Evolutionary conservation across 2,888 invertebrate species (phyloP).

Genomic region (Scelioninae gen. 2): DNA sequence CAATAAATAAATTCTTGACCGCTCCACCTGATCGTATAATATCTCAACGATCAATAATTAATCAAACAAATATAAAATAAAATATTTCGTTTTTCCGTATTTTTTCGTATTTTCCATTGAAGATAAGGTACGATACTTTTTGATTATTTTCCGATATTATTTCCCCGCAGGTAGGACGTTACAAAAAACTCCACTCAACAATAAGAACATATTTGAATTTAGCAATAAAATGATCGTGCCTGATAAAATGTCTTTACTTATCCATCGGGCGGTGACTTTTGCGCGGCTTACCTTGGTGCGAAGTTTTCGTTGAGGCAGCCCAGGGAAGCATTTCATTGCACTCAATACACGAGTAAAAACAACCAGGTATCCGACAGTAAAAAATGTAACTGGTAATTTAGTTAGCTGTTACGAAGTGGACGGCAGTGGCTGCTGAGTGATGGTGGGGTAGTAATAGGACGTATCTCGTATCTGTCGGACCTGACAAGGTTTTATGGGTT

Average conservation of each 20-base stretch:
- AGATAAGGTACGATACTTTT: too few relatives aligned
- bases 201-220: background rate
- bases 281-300: constrained; percentile 52
- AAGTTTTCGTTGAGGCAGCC: constrained; percentile 59
- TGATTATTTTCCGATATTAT: too few relatives aligned
- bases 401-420: constrained; percentile 73
- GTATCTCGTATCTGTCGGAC: constrained; percentile 74
- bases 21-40: too few relatives aligned
- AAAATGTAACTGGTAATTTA: constrained; percentile 75
- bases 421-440: constrained; percentile 65
- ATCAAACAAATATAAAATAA: too few relatives aligned
- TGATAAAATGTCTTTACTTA: constrained; percentile 48
- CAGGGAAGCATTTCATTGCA: constrained; percentile 71
- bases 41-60: too few relatives aligned
- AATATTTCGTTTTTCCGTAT: too few relatives aligned
- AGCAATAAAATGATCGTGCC: constrained; percentile 12
- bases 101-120: too few relatives aligned
- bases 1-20: too few relatives aligned
- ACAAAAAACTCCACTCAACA: background rate
- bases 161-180: too few relatives aligned
- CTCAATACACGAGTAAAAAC: constrained; percentile 72
- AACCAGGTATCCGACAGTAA: constrained; percentile 73
- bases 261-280: too few relatives aligned
- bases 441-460: constrained; percentile 74
- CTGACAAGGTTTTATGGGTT: constrained; percentile 75